Conservation (phyloP, 2,888 invertebrate species). For the Thyatira batis region DNA sequence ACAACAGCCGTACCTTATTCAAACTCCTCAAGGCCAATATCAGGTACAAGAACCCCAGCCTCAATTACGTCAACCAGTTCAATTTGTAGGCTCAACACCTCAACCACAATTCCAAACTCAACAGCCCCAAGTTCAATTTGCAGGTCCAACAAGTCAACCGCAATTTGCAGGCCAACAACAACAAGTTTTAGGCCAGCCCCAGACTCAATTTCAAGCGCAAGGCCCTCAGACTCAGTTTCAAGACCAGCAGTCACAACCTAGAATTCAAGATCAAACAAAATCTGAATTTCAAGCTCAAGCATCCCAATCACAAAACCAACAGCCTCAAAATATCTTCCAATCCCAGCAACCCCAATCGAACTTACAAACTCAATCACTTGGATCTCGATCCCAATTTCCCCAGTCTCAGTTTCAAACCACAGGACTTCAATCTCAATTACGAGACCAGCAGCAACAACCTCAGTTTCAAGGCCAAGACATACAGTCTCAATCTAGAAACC, state of each 20-base stretch:
- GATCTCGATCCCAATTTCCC: conserved; percentile 7
- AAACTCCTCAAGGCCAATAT: neutral
- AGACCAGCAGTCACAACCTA: neutral
- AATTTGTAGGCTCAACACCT: neutral
- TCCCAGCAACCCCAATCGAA: neutral
- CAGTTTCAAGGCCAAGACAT: conserved; percentile 15
- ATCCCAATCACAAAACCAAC: neutral
- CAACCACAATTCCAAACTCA: conserved; percentile 9
- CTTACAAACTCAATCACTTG: conserved; percentile 7
- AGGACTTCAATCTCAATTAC: conserved; percentile 11
- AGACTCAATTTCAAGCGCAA: conserved; percentile 4
- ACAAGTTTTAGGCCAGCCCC: conserved; percentile 1
- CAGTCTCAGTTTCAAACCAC: conserved; percentile 11
- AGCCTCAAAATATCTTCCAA: neutral
- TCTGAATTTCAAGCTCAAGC: neutral
- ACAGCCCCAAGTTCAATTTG: conserved; percentile 3
- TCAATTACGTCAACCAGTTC: neutral
- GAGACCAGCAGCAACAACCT: conserved; percentile 19
- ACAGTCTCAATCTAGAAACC: conserved; percentile 11
- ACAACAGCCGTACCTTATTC: neutral
- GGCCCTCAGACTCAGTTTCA: neutral
- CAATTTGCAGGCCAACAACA: neutral
- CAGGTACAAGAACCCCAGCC: conserved; percentile 4
- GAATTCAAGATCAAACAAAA: conserved; percentile 9
- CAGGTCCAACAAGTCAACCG: neutral